Evolutionary conservation across 2,113 vertebrate species (phyloP), one percentile per base, ranked within the genome.

Genomic region (Mus pahari): DNA sequence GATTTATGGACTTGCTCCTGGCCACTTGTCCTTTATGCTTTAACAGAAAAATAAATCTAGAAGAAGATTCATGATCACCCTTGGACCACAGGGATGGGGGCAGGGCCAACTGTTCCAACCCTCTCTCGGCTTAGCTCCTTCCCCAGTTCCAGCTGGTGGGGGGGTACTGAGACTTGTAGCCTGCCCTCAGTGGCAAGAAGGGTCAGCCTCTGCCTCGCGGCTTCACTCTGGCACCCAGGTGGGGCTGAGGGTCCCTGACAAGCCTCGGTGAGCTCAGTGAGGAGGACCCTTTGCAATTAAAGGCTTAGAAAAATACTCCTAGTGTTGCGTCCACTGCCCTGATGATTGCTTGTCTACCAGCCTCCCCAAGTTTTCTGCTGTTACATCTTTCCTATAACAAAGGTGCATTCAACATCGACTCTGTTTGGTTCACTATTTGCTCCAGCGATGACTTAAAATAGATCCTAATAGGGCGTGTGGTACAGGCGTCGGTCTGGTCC

Each of bases 11-110:
- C 83, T 68, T 96, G 74, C 89, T 91, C 74, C 20, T 73, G 86
- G 93, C 93, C 94, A 74, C 82, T 97, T 97, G 36, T 94, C 74
- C 62, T 94, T 90, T 95, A 88, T 68, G 74, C 79, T 86, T 88
- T 92, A 78, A 96, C 82, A 91, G 89, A 95, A 87, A 96, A 88
- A 89, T 71, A 90, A 96, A 81, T 79, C 88, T 86, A 90, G 75
- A 89, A 87, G 73, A 93, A 92, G 64, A 82, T 93, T 95, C 86
- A 55, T 66, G 91, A 86, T 96, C 71, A 48, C 92, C 62, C 53
- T 64, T 36, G 68, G 92, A 73, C 33, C 20, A 22, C 71, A 53
- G 68, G 33, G 94, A 53, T 24, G 79, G 50, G 90, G 55, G 66
- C 48, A 39, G 48, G 75, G 36, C 53, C 89, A 78, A 48, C 10